phyloP scores from a whole-genome alignment of 2,797 vertebrate species.

The Peromyscus eremicus region DNA sequence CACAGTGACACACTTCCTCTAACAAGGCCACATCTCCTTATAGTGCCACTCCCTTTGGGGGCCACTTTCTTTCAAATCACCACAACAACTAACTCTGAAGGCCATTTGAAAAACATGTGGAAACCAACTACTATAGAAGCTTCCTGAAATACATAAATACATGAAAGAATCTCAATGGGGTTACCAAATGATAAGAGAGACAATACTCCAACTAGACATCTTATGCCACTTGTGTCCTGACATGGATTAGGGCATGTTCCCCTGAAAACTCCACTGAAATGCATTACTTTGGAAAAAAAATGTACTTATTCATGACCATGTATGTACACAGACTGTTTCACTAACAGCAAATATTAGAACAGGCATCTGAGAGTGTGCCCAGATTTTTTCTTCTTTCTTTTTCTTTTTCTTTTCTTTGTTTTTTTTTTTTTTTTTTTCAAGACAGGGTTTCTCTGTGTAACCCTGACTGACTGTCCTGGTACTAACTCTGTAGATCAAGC shows the following conservation, averaged over 20 bases:
- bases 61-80: background rate
- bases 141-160: background rate
- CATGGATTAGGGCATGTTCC: background rate
- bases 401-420: too few species aligned
- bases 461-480: too few species aligned
- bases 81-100: background rate
- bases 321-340: background rate
- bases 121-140: background rate
- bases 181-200: background rate
- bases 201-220: background rate
- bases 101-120: background rate
- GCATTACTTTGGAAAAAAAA: background rate
- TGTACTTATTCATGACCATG: background rate
- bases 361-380: background rate
- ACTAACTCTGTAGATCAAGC: too few species aligned
- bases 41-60: background rate
- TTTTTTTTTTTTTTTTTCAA: too few species aligned
- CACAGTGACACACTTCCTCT: background rate
- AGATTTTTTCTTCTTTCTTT: background rate
- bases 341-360: background rate
- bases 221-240: background rate
- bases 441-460: too few species aligned
- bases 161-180: background rate
- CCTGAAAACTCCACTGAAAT: slow-evolving; percentile 31
- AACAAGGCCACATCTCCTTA: background rate